Percentiles rank a stretch among this genome's conserved stretches.
Conservation (phyloP, 1,140 invertebrate genomes). For the Holcopasites calliopsidis region DNA sequence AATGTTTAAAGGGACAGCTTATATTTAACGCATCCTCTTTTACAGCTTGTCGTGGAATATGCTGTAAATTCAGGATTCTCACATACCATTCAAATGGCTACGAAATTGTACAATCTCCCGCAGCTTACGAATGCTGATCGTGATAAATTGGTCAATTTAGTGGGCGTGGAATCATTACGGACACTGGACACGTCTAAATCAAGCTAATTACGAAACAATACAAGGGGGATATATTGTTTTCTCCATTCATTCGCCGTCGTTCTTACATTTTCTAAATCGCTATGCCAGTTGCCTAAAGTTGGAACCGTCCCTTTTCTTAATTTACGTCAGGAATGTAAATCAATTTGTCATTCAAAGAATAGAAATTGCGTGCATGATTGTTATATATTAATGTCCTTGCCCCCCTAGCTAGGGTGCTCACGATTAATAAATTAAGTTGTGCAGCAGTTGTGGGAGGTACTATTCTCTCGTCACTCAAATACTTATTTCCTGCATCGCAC, state of each 20-base stretch:
- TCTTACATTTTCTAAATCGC: background rate
- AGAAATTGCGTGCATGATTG: conserved; percentile 70
- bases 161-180: conserved; percentile 5
- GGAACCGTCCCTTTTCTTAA: no score
- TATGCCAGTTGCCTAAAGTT: no score
- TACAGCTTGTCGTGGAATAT: conserved; percentile 38
- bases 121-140: conserved; percentile 42
- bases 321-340: conserved; percentile 43
- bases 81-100: conserved; percentile 50
- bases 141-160: conserved; percentile 47
- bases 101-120: conserved; percentile 38
- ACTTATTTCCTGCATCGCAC: conserved; percentile 75
- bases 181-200: background rate
- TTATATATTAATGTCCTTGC: conserved; percentile 78
- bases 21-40: background rate
- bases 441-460: conserved; percentile 66
- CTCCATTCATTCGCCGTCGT: background rate
- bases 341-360: conserved; percentile 65
- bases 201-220: background rate
- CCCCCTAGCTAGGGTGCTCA: conserved; percentile 68
- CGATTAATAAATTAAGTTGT: conserved; percentile 74
- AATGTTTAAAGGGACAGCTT: background rate
- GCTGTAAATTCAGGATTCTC: conserved; percentile 39
- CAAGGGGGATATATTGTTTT: no score
- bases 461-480: conserved; percentile 75